These are phyloP conservation scores for Empis stercorea DNA, from an alignment of 2,888 invertebrate species.

Conservation along the genomic window DNA sequence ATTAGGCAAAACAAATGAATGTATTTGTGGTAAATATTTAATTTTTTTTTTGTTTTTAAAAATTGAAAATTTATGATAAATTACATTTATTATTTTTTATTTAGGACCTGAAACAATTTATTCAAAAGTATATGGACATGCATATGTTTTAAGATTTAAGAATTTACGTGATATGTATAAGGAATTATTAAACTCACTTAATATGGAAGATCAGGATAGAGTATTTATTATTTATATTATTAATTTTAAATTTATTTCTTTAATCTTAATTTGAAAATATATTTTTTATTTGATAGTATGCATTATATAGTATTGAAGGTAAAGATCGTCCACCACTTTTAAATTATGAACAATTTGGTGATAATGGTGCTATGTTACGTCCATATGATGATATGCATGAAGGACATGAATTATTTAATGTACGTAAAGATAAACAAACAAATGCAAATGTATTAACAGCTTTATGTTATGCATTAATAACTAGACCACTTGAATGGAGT, in stretches of 20 bases:
- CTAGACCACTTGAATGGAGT: slow-evolving; percentile 14
- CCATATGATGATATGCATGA: slow-evolving; percentile 17
- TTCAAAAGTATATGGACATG: slow-evolving; percentile 12
- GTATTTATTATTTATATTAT: slow-evolving; percentile 6
- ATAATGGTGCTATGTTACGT: slow-evolving; percentile 32
- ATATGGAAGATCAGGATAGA: slow-evolving; percentile 15
- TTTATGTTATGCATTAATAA: slow-evolving; percentile 14
- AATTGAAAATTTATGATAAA: slow-evolving; percentile 24
- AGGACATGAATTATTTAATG: slow-evolving; percentile 14
- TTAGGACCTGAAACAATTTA: slow-evolving; percentile 4
- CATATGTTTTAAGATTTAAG: slow-evolving; percentile 13
- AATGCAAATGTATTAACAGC: slow-evolving; percentile 15
- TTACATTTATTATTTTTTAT: not conserved
- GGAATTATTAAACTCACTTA: slow-evolving; percentile 9
- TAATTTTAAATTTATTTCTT: not conserved
- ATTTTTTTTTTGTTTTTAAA: too few relatives aligned
- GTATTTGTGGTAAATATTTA: slow-evolving; percentile 21
- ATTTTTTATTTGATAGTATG: not conserved
- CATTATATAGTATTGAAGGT: slow-evolving; percentile 6
- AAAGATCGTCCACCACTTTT: slow-evolving; percentile 33
- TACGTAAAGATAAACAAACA: slow-evolving; percentile 16
- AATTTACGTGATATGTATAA: slow-evolving; percentile 15
- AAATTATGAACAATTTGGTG: slow-evolving; percentile 31
- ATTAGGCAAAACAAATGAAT: slow-evolving; percentile 9
- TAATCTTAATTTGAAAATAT: too few relatives aligned